Base-by-base conservation (phyloP, 2,797 vertebrate genomes). In the Semaprochilodus insignis region DNA sequence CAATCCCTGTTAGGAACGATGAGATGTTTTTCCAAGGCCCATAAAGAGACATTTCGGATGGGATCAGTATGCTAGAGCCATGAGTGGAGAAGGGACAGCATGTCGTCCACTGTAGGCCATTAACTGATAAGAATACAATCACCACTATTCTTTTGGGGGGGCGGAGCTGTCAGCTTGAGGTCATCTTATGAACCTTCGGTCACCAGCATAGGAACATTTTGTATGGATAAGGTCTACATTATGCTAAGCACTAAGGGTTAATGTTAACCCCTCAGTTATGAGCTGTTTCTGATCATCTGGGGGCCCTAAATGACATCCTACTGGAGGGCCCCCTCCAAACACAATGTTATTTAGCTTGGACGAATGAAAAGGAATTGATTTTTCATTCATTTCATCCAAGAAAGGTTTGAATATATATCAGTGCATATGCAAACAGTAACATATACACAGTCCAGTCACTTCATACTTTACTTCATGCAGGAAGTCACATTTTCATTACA, bases 1-100 rank as follows among this genome's bases (percentile, higher is more conserved):
- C 36, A 81, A 83, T 55, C 55, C 77, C 77, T 59, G 31, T 60
- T 76, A 55, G 72, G 59, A 67, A 66, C 34, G 66, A 72, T 34
- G 21, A 51, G 17, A 23, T 23, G 66, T 72, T 21, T 74, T 54
- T 82, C 21, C 5, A 31, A 55, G 31, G 19, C 8, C 48, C 27
- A 31, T 83, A 60, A 83, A 59, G 17, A 63, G 27, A 13, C 25
- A 13, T 69, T 15, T 52, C 4, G 19, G 31, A 70, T 44, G 52
- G 23, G 73, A 55, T 63, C 10, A 10, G 25, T 67, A 78, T 16
- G 34, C 19, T 23, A 13, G 6, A 11, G 34, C 66, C 44, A 7
- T 16, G 23, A 48, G 19, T 31, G 19, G 23, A 31, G 36, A 44
- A 40, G 5, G 19, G 66, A 69, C 36, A 44, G 16, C 31, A 2